Evolutionary conservation across 2,113 vertebrate species (phyloP).

Genomic region (Takifugu flavidus): DNA sequence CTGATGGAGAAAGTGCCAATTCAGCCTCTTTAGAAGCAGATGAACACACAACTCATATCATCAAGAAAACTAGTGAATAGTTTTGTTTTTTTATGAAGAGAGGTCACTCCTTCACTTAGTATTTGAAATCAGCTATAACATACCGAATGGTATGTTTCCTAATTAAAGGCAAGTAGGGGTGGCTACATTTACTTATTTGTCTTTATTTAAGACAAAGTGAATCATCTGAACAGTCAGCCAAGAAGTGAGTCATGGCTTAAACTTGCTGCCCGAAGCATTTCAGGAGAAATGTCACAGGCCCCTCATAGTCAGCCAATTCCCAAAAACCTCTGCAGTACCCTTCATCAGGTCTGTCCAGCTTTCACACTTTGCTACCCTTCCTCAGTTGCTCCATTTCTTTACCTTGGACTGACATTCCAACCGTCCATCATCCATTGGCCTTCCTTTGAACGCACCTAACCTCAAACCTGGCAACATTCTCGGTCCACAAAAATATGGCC

Average conservation of each 20-base stretch:
- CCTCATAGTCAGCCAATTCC: conserved; percentile 43
- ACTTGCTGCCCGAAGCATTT: conserved; percentile 52
- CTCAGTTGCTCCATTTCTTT: neutral
- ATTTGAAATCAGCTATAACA: neutral
- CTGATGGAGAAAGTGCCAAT: conserved; percentile 1
- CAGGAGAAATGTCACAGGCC: conserved; percentile 57
- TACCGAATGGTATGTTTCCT: neutral
- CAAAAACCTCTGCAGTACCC: conserved; percentile 41
- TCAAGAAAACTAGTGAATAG: neutral
- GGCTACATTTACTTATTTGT: neutral
- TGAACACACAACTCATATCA: neutral
- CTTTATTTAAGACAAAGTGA: conserved; percentile 1
- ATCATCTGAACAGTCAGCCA: conserved; percentile 20
- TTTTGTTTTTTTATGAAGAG: neutral
- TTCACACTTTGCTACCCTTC: conserved; percentile 11
- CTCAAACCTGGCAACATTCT: too few relatives aligned
- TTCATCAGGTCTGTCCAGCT: conserved; percentile 38
- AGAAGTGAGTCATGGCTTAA: conserved; percentile 37
- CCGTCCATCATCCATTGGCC: too few relatives aligned
- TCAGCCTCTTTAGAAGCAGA: conserved; percentile 3
- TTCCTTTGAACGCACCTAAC: too few relatives aligned
- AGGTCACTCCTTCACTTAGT: neutral
- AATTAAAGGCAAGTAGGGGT: conserved; percentile 5
- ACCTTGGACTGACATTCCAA: too few relatives aligned
- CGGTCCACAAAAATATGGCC: too few relatives aligned